Evolutionary conservation across 1,140 invertebrate genomes (phyloP).

Genomic region (Aphaenogaster floridana): DNA sequence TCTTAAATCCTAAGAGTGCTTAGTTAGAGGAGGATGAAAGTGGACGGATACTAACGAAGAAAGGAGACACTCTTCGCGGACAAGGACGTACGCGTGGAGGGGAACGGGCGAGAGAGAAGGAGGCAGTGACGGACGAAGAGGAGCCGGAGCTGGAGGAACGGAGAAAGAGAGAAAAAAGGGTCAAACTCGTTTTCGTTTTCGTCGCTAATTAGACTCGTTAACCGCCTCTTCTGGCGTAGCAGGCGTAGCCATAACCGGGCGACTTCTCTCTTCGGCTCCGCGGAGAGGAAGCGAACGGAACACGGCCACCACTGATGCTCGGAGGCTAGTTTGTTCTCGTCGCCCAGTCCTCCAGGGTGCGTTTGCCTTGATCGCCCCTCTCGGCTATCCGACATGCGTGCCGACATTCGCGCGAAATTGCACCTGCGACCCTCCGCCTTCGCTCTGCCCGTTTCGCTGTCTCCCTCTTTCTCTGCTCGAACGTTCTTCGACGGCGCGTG

Average conservation of each 20-base stretch:
- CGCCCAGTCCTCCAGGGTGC: constrained; percentile 84
- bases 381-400: constrained; percentile 77
- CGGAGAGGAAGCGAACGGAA: constrained; percentile 77
- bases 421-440: constrained; percentile 62
- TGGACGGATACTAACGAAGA: constrained; percentile 26
- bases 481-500: constrained; percentile 61
- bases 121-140: constrained; percentile 32
- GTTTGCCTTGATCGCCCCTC: constrained; percentile 81
- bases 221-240: constrained; percentile 83
- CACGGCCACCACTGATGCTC: constrained; percentile 75
- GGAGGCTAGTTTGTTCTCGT: constrained; percentile 84
- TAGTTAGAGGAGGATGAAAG: constrained; percentile 63
- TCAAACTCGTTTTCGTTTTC: constrained; percentile 88
- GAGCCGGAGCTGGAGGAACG: constrained; percentile 61
- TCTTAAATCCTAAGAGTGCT: neutral
- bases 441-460: neutral
- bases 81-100: constrained; percentile 22
- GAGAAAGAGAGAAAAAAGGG: constrained; percentile 83
- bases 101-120: constrained; percentile 39
- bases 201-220: constrained; percentile 88
- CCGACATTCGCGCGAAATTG: constrained; percentile 74
- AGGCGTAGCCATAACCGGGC: constrained; percentile 84
- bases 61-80: constrained; percentile 15
- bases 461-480: constrained; percentile 29
- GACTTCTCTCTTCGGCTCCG: constrained; percentile 76